A percentile compares a stretch with the other conserved stretches of the same genome.
Conservation (phyloP, 2,797 vertebrate genomes). For the Ciconia nigra region DNA sequence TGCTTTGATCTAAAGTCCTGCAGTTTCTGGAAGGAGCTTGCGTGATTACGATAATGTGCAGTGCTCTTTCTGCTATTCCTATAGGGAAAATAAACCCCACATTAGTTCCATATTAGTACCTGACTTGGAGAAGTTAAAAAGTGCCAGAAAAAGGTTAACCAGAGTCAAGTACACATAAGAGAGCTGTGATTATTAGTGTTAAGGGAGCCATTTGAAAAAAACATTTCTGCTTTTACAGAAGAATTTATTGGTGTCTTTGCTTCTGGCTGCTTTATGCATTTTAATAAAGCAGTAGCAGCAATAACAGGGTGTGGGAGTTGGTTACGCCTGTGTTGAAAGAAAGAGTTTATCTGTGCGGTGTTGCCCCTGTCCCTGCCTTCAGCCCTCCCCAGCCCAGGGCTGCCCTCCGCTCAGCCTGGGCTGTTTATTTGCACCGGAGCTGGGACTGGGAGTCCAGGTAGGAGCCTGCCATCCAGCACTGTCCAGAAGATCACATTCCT, state of each 20-base stretch:
- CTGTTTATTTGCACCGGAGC: not conserved
- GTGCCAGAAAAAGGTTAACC: conserved; percentile 82
- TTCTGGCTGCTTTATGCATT: conserved; percentile 78
- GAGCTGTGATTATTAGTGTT: conserved; percentile 77
- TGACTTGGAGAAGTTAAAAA: conserved; percentile 81
- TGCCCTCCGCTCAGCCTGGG: not conserved
- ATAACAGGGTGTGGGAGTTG: conserved; percentile 10
- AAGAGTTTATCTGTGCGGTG: not conserved
- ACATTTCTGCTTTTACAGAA: conserved; percentile 78
- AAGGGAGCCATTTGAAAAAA: conserved; percentile 75
- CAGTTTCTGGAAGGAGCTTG: conserved; percentile 70
- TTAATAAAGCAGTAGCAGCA: conserved; percentile 74
- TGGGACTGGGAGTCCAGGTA: not conserved
- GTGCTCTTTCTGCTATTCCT: conserved; percentile 79
- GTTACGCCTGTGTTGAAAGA: not conserved
- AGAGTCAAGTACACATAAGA: conserved; percentile 82
- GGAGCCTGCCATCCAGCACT: not conserved
- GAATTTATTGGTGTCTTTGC: conserved; percentile 79
- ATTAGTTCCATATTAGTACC: conserved; percentile 82
- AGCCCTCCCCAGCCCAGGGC: not conserved
- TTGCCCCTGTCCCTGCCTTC: not conserved
- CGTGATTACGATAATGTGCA: conserved; percentile 71
- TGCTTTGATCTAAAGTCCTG: conserved; percentile 76
- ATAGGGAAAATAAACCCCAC: conserved; percentile 79
- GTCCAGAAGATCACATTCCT: not conserved